Conservation (phyloP, 2,888 invertebrate species). For the Coleophora flavipennella region DNA sequence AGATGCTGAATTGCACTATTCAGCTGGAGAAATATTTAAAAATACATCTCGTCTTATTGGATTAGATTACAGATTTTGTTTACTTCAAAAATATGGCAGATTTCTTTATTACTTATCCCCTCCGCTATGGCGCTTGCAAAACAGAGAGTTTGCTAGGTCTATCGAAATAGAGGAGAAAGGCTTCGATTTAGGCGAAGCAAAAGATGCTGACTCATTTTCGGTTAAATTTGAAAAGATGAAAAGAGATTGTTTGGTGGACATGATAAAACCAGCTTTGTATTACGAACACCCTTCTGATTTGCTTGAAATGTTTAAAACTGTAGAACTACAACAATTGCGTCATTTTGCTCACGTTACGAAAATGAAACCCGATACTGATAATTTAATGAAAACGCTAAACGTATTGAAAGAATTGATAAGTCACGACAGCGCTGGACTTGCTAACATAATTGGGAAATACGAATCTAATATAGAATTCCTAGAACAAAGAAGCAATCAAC, state of each 20-base stretch:
- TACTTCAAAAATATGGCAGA: constrained; percentile 76
- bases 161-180: constrained; percentile 58
- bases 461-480: constrained; percentile 41
- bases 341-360: constrained; percentile 74
- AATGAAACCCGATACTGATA: constrained; percentile 61
- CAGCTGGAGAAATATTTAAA: constrained; percentile 46
- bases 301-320: constrained; percentile 68
- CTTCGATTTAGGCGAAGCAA: constrained; percentile 46
- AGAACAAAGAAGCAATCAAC: constrained; percentile 60
- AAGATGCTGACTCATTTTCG: constrained; percentile 50
- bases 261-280: constrained; percentile 66
- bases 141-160: constrained; percentile 64
- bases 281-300: constrained; percentile 71
- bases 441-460: constrained; percentile 36
- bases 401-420: constrained; percentile 45
- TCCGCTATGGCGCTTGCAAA: constrained; percentile 68
- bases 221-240: constrained; percentile 60
- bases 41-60: constrained; percentile 64
- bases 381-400: constrained; percentile 30
- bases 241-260: constrained; percentile 45
- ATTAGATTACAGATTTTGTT: constrained; percentile 75
- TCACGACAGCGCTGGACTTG: constrained; percentile 33
- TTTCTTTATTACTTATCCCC: constrained; percentile 80
- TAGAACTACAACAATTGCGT: constrained; percentile 76
- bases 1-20: constrained; percentile 49